Percentiles rank a stretch among this genome's conserved stretches.
Evolutionary conservation across 2,888 invertebrate species (phyloP).

Genomic region (Lochmaea capreae): DNA sequence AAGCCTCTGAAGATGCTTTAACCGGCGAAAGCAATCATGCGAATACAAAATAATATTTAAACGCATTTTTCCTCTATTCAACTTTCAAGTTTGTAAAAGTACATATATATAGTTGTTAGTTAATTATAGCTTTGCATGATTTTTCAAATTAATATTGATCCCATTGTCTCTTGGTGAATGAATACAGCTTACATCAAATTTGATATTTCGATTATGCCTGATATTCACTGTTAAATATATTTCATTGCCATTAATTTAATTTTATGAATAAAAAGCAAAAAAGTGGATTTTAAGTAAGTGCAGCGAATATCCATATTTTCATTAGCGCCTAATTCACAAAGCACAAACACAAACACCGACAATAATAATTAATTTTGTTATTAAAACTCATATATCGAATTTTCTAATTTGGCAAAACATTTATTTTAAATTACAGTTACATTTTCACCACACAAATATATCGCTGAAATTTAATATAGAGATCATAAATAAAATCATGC

Average conservation of each 20-base stretch:
- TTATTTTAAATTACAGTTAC: neutral
- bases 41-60: too few relatives aligned
- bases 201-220: too few relatives aligned
- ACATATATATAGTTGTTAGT: too few relatives aligned
- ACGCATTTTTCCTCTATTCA: too few relatives aligned
- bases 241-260: neutral
- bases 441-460: neutral
- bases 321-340: conserved; percentile 1
- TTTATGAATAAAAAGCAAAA: neutral
- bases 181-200: too few relatives aligned
- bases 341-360: conserved; percentile 1
- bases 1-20: too few relatives aligned
- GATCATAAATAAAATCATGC: conserved; percentile 14
- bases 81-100: too few relatives aligned
- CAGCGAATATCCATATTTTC: neutral
- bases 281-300: neutral
- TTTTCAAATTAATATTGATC: too few relatives aligned
- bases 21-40: too few relatives aligned
- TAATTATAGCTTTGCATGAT: too few relatives aligned
- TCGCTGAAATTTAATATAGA: conserved; percentile 6
- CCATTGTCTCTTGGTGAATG: too few relatives aligned
- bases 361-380: conserved; percentile 3
- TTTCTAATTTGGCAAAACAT: neutral
- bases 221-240: neutral
- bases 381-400: conserved; percentile 3